Conservation (phyloP, 2,888 invertebrate species). For the Conomelus anceps region DNA sequence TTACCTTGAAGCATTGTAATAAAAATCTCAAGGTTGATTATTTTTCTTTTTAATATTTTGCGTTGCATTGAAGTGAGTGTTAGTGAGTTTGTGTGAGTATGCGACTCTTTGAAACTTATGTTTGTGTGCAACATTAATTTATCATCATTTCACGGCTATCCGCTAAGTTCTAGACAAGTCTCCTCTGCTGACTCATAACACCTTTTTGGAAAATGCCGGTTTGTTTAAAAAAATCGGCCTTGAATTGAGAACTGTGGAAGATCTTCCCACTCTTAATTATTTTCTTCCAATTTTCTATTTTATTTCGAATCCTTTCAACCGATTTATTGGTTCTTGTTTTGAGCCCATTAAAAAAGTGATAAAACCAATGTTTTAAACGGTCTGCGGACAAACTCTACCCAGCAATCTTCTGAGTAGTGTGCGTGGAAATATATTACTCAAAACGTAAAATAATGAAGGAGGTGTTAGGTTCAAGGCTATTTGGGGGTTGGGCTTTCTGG, state of each 20-base stretch:
- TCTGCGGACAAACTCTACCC: background rate
- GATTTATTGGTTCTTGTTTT: background rate
- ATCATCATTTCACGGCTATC: background rate
- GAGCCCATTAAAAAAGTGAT: background rate
- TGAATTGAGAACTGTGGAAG: background rate
- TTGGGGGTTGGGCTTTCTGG: background rate
- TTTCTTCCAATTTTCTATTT: background rate
- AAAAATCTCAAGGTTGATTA: background rate
- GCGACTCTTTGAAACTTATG: background rate
- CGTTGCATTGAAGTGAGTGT: no score
- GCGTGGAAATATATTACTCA: background rate
- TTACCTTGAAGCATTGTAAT: background rate
- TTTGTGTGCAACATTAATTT: background rate
- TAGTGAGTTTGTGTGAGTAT: no score
- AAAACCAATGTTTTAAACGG: background rate
- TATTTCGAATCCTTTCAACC: background rate
- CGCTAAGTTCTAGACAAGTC: background rate
- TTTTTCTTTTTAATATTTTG: background rate
- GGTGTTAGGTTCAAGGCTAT: background rate
- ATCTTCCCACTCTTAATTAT: background rate
- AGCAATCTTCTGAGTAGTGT: background rate
- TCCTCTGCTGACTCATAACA: background rate
- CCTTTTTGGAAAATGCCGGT: background rate
- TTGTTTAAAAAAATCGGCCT: background rate
- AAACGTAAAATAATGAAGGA: background rate